phyloP scores from a whole-genome alignment of 2,797 vertebrate species.

The Thamnophis elegans region DNA sequence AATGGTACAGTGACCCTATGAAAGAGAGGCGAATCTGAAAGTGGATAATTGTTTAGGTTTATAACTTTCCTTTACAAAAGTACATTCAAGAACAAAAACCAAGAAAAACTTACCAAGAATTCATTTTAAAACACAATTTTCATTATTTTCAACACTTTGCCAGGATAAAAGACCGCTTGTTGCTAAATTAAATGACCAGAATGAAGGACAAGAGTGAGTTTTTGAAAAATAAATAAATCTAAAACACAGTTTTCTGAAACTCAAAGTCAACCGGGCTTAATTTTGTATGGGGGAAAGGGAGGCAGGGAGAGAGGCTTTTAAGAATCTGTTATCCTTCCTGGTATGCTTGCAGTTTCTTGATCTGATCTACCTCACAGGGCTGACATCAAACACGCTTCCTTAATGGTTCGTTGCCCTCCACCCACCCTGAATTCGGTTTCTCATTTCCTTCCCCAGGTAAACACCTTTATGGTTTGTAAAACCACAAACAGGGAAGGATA shows the following conservation, averaged over 20 bases:
- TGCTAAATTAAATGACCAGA: background rate
- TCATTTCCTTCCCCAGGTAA: too few relatives aligned
- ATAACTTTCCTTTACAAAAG: background rate
- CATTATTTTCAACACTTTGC: background rate
- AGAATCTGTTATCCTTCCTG: too few relatives aligned
- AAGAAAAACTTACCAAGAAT: background rate
- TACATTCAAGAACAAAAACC: background rate
- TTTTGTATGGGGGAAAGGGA: background rate
- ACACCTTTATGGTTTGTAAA: too few relatives aligned
- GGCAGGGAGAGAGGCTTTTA: too few relatives aligned
- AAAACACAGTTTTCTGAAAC: background rate
- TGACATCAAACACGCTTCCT: too few relatives aligned
- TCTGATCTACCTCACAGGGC: too few relatives aligned
- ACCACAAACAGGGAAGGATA: too few relatives aligned
- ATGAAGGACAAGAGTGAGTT: background rate
- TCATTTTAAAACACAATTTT: background rate
- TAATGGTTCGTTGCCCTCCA: too few relatives aligned
- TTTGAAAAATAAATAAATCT: background rate
- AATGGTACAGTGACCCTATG: background rate
- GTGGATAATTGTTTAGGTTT: background rate
- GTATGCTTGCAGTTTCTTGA: too few relatives aligned
- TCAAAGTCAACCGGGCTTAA: background rate
- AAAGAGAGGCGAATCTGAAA: background rate
- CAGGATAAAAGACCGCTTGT: background rate
- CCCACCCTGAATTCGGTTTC: too few relatives aligned